Conservation (phyloP, 2,888 invertebrate genomes). For the Alitta virens region DNA sequence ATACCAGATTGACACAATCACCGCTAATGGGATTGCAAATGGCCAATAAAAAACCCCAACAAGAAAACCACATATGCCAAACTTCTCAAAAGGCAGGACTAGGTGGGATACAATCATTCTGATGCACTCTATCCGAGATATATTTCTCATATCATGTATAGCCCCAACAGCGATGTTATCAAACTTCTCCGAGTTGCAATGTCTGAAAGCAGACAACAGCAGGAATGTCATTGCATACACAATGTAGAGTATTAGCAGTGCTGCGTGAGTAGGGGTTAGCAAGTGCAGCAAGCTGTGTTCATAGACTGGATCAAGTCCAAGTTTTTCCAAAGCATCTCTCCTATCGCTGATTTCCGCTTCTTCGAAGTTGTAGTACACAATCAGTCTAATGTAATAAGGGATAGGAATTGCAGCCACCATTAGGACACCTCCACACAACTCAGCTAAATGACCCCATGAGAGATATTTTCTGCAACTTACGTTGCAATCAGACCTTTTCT, state of each 20-base stretch:
- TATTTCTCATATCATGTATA: slow-evolving; percentile 25
- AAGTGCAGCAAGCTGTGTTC: slow-evolving; percentile 26
- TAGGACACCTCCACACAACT: slow-evolving; percentile 22
- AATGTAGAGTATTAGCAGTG: slow-evolving; percentile 24
- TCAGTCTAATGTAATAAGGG: slow-evolving; percentile 26
- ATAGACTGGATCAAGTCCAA: slow-evolving; percentile 15
- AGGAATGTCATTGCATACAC: slow-evolving; percentile 23
- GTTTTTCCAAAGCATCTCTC: slow-evolving; percentile 15
- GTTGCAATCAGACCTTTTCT: slow-evolving; percentile 26
- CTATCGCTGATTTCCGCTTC: slow-evolving; percentile 19
- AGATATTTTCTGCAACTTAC: slow-evolving; percentile 23
- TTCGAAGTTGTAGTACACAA: slow-evolving; percentile 27
- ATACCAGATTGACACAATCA: slow-evolving; percentile 26
- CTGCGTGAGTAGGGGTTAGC: slow-evolving; percentile 24
- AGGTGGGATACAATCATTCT: slow-evolving; percentile 27
- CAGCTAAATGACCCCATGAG: slow-evolving; percentile 26
- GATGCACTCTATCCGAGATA: slow-evolving; percentile 22
- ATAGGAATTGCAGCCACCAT: slow-evolving; percentile 23
- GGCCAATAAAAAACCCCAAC: slow-evolving; percentile 29
- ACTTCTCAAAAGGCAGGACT: slow-evolving; percentile 32
- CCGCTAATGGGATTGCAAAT: slow-evolving; percentile 24
- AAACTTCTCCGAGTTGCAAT: slow-evolving; percentile 18
- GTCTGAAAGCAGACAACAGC: slow-evolving; percentile 20
- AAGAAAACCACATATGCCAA: slow-evolving; percentile 29
- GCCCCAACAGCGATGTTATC: slow-evolving; percentile 20